Conservation (phyloP, 2,888 invertebrate species). For the Osmoderma eremita region DNA sequence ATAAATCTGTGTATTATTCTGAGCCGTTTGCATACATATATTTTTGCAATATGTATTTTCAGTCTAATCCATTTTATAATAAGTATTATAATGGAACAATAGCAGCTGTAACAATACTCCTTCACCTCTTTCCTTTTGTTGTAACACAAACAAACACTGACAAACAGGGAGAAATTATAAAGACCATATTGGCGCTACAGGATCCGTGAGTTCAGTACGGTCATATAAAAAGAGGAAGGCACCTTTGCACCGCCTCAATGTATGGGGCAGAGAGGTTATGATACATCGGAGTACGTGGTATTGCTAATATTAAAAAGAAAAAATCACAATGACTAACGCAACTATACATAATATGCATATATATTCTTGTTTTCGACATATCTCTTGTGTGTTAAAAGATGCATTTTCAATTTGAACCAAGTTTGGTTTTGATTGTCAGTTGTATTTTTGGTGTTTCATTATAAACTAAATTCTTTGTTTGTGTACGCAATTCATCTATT, state of each 20-base stretch:
- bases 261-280: slow-evolving; percentile 61
- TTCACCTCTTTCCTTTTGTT: slow-evolving; percentile 41
- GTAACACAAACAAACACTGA: slow-evolving; percentile 41
- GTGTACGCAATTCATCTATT: too few relatives aligned
- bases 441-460: slow-evolving; percentile 2
- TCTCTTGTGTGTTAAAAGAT: slow-evolving; percentile 40
- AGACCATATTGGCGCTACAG: slow-evolving; percentile 31
- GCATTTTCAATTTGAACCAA: slow-evolving; percentile 31
- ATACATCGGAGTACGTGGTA: slow-evolving; percentile 50
- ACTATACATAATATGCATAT: slow-evolving; percentile 11
- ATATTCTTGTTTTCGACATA: slow-evolving; percentile 4
- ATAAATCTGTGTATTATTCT: slow-evolving; percentile 34
- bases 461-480: neutral
- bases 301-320: slow-evolving; percentile 43
- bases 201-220: slow-evolving; percentile 56
- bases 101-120: slow-evolving; percentile 44
- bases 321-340: slow-evolving; percentile 13
- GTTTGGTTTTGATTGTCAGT: slow-evolving; percentile 26
- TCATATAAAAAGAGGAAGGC: slow-evolving; percentile 62
- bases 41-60: slow-evolving; percentile 39
- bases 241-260: slow-evolving; percentile 60
- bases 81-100: slow-evolving; percentile 27
- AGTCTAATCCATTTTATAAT: slow-evolving; percentile 44
- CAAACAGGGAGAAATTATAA: slow-evolving; percentile 44
- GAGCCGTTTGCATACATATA: slow-evolving; percentile 30